Base-by-base conservation (phyloP, 2,888 invertebrate species). In the Himalopsyche japonica region DNA sequence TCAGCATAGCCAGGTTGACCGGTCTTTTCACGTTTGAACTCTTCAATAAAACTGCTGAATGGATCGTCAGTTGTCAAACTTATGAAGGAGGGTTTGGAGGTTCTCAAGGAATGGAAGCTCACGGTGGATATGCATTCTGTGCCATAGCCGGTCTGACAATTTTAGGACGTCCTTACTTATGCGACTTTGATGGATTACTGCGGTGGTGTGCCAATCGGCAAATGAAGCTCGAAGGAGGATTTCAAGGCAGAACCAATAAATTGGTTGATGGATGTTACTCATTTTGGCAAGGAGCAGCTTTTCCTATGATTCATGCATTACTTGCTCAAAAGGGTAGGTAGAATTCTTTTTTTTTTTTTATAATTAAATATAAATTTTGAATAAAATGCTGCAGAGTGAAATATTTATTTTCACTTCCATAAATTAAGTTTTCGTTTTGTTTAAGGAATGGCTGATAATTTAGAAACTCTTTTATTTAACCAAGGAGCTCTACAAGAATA, bases 111-210 rank as follows among this genome's bases (percentile, higher is more conserved):
- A 95, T 98, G 94, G 99, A 99, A 91, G 99, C 99, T 7, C 99
- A 99, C 92, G 99, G 99, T 2, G 99, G 99, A n/a, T 99, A 99
- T 91, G 96, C 99, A 0, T 99, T 98, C 91, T 99, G 99, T 93
- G 99, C 97, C 0, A 93, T 99, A 86, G 98, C 99, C 81, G 94
- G 97, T 0, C 92, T 99, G 76, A 94, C 96, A 3, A 91, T 99
- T 85, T 92, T 99, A 20, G 95, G 95, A 87, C 94, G 95, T 89
- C 94, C 95, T 57, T 92, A 95, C 87, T 91, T 95, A 37, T 96
- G 96, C 91, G 95, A 98, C 90, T 90, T 95, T 82, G 94, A 95
- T 89, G 93, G 95, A 7, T 91, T 99, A 83, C 90, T 97, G 89
- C 93, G 97, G 88, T 99, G 99, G 99, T 93, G 96, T 86, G 95